Evolutionary conservation across 2,113 vertebrate species (phyloP), one percentile per base, ranked within the genome.

Genomic region (Hippocampus comes): DNA sequence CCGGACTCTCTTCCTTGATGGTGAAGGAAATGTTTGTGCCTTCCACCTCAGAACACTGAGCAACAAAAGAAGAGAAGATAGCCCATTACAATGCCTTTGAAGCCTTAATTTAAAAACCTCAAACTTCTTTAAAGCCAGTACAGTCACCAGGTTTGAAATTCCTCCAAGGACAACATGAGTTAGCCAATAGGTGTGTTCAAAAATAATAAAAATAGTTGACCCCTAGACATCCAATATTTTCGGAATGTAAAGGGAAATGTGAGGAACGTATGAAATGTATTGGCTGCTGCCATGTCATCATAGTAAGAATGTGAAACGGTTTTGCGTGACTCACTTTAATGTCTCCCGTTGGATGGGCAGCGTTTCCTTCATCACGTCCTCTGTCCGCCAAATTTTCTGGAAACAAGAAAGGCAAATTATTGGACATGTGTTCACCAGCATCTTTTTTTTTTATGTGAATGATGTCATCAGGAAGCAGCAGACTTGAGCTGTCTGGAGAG

Each of bases 1-100:
- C 90, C 61, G 83, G 84, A 84, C 83, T 82, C 69, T 92, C 91
- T 73, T 91, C 86, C 74, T 92, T 92, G 14, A 92, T 85, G 1
- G 86, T 74, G 72, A 90, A 84, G 2, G 89, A 80, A 63, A 73
- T 73, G 0, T 80, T n/a, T 18, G 71, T 57, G 7, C 78, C 81
- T 41, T 88, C 86, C 1, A 89, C 78, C 5, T 88, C 82, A 43
- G 83, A 69, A 76, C 87, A 89, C 89, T 90, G 42, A 0, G 70
- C 7, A 41, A 18, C 18, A 55, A 12, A 10, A 38, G 25, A 55
- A 15, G 67, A 60, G 9, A 9, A 21, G 1, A 53, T 2, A 2
- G n/a, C 14, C n/a, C n/a, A 43, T 48, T 61, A 34, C 53, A 56
- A n/a, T 23, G 9, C 2, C 5, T 51, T 51, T 18, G 2, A 51